phyloP scores from a whole-genome alignment of 1,140 invertebrate genomes.

The Phocides pigmalion region DNA sequence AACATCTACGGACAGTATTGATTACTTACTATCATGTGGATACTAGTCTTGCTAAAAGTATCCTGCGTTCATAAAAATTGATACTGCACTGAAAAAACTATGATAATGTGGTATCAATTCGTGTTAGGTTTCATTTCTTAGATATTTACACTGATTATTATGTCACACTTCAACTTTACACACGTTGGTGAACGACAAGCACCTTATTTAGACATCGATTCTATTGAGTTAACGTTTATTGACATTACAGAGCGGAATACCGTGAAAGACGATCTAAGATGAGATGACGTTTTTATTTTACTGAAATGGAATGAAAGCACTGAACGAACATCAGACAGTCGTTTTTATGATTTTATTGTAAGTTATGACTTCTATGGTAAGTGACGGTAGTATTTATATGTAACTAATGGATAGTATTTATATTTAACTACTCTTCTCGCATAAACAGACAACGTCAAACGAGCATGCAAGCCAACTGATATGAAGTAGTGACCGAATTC shows the following conservation, averaged over 20 bases:
- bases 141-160: not conserved
- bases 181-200: not conserved
- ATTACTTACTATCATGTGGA: no score
- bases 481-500: no score
- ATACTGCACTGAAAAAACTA: no score
- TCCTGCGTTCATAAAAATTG: no score
- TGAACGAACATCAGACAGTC: not conserved
- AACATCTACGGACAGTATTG: no score
- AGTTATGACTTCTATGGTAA: not conserved
- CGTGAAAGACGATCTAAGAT: constrained; percentile 5
- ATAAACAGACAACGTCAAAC: no score
- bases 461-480: no score
- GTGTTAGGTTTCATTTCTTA: not conserved
- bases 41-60: no score
- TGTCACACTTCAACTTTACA: no score
- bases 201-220: not conserved
- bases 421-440: no score
- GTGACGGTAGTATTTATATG: not conserved
- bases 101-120: no score
- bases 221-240: not conserved
- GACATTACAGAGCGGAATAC: not conserved
- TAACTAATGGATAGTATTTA: no score
- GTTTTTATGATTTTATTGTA: constrained; percentile 1
- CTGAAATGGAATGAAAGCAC: constrained; percentile 7
- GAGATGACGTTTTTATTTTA: constrained; percentile 1